Percentiles rank a stretch among this genome's conserved stretches.
Conservation (phyloP, 2,888 invertebrate genomes). For the Nebria brevicollis region DNA sequence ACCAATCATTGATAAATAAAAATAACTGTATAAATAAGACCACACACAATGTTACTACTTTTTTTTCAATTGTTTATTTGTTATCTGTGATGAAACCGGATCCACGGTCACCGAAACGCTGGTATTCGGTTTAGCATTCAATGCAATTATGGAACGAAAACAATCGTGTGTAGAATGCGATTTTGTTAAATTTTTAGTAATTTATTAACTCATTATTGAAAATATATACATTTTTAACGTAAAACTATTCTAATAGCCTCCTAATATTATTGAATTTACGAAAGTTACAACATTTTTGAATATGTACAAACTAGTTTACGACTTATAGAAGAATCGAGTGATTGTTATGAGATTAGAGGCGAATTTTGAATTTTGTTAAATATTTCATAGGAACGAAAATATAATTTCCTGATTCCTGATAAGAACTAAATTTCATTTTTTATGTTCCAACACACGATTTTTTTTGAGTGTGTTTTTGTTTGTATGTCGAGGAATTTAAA, state of each 20-base stretch:
- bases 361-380: background rate
- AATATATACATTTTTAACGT: too few relatives aligned
- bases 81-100: background rate
- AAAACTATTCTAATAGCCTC: too few relatives aligned
- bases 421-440: background rate
- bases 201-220: background rate
- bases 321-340: too few relatives aligned
- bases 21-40: background rate
- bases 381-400: background rate
- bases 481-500: constrained; percentile 14
- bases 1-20: background rate
- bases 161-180: background rate
- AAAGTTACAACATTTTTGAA: too few relatives aligned
- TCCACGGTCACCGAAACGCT: background rate
- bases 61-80: background rate
- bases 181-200: background rate
- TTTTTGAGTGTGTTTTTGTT: background rate
- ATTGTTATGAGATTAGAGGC: background rate
- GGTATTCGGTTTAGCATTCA: background rate
- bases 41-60: background rate
- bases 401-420: constrained; percentile 13
- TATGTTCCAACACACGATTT: background rate
- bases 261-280: too few relatives aligned
- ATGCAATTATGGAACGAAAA: background rate
- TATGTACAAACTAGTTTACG: too few relatives aligned